Evolutionary conservation across 2,113 vertebrate genomes (phyloP), one percentile per base, ranked within the genome.

Genomic region (Monarcha castaneiventris): DNA sequence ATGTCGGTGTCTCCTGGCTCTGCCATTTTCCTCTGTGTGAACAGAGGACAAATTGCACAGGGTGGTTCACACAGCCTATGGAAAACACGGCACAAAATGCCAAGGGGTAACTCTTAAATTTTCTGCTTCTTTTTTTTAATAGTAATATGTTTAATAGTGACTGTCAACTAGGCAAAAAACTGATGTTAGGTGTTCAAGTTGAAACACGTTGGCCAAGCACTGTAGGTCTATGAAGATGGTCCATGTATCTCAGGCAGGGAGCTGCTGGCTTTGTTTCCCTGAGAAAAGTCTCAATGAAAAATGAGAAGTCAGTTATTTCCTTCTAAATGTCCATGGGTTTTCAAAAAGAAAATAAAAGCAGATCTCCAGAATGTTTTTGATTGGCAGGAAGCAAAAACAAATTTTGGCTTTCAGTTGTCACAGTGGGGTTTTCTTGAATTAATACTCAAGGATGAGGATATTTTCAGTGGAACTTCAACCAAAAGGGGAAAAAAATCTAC

Each of bases 41-140:
- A 16, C 12, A 16, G 44, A 58, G 15, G 21, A 37, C 0, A 4
- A 39, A 14, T 33, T 59, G 33, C 51, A 11, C 6, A 17, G 58
- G 9, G 22, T 30, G 43, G 8, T 67, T 88, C 48, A 56, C 59
- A 21, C 33, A 19, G 32, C 37, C 51, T 63, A 2, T 0, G 0
- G 41, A 78, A 92, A 59, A 69, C 37, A 33, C 1, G 1, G 11
- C 46, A 13, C 39, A 27, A 35, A 67, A 72, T 26, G n/a, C 33
- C 69, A 46, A 61, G 27, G 35, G 20, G 37, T 74, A 55, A 18
- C 20, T 74, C 16, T 84, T 67, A 33, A 16, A 41, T 71, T 32
- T 52, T 48, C 18, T 44, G 18, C 13, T 16, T 2, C 9, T 8
- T 6, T 18, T 80, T 76, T 67, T 85, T 41, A 18, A 32, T 52